Conservation (phyloP, 2,113 vertebrate species). For the Ammospiza nelsoni region DNA sequence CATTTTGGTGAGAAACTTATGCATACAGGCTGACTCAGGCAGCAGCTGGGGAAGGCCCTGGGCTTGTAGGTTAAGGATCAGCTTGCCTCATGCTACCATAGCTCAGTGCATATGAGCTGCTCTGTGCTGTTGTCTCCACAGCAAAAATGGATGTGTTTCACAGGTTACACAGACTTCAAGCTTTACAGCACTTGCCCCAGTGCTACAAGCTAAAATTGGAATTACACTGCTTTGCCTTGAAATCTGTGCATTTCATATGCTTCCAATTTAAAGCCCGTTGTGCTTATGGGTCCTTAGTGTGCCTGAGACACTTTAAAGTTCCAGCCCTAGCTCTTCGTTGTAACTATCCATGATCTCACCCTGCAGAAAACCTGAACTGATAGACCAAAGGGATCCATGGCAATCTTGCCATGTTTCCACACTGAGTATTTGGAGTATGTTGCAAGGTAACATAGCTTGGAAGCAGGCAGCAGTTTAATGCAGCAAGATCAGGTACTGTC, state of each 20-base stretch:
- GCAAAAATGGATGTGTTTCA: constrained; percentile 17
- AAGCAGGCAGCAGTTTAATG: neutral
- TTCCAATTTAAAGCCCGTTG: neutral
- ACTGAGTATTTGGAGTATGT: rapidly evolving
- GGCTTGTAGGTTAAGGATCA: constrained; percentile 26
- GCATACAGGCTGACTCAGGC: neutral
- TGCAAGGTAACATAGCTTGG: neutral
- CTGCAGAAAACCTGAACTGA: neutral
- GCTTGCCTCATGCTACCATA: neutral
- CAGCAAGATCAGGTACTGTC: neutral
- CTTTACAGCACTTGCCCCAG: constrained; percentile 21
- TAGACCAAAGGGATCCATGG: neutral
- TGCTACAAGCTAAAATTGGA: constrained; percentile 39
- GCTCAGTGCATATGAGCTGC: neutral
- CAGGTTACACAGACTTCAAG: constrained; percentile 37
- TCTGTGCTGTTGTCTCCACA: neutral
- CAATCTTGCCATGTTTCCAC: neutral
- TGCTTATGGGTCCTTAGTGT: neutral
- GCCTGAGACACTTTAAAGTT: neutral
- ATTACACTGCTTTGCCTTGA: constrained; percentile 13
- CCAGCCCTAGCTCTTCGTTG: neutral
- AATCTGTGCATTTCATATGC: constrained; percentile 1
- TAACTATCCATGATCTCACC: neutral
- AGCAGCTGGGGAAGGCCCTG: neutral
- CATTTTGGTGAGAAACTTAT: constrained; percentile 56